phyloP scores from a whole-genome alignment of 2,797 vertebrate species.

The Rhinella marina region DNA sequence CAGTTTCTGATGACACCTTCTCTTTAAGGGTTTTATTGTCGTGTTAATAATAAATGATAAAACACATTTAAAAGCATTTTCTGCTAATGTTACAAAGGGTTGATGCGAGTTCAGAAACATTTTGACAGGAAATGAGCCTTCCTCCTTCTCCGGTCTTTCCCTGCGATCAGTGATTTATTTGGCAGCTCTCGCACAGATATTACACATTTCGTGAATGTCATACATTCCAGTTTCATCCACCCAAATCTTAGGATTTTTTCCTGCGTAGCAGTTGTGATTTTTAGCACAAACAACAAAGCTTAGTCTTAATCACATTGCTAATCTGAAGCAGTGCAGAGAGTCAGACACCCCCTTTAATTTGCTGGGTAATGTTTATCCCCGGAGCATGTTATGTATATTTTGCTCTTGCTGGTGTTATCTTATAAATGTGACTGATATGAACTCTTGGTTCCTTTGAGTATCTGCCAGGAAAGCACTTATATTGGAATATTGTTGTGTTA shows the following conservation, averaged over 20 bases:
- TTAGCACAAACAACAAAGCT: neutral
- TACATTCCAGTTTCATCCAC: conserved; percentile 21
- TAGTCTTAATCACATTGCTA: neutral
- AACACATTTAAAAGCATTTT: neutral
- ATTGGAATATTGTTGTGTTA: conserved; percentile 73
- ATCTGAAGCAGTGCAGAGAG: conserved; percentile 8
- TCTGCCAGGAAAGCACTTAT: conserved; percentile 79
- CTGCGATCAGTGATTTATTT: conserved; percentile 9
- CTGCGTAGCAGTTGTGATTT: conserved; percentile 23
- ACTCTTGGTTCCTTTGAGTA: conserved; percentile 76
- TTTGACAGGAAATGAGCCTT: conserved; percentile 25
- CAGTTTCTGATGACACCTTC: neutral
- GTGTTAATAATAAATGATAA: neutral
- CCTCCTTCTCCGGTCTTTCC: conserved; percentile 25
- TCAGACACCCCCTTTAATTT: conserved; percentile 59
- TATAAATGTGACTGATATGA: conserved; percentile 75
- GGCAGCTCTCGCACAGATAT: conserved; percentile 8
- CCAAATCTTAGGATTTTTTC: neutral
- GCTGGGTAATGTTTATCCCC: conserved; percentile 73
- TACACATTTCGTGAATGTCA: conserved; percentile 29
- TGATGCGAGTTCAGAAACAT: neutral
- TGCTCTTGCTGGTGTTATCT: conserved; percentile 77
- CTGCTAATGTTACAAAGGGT: neutral
- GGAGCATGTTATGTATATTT: conserved; percentile 74
- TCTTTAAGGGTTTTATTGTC: neutral